Evolutionary conservation across 2,797 vertebrate genomes (phyloP).

Genomic region (Macrochelys suwanniensis): DNA sequence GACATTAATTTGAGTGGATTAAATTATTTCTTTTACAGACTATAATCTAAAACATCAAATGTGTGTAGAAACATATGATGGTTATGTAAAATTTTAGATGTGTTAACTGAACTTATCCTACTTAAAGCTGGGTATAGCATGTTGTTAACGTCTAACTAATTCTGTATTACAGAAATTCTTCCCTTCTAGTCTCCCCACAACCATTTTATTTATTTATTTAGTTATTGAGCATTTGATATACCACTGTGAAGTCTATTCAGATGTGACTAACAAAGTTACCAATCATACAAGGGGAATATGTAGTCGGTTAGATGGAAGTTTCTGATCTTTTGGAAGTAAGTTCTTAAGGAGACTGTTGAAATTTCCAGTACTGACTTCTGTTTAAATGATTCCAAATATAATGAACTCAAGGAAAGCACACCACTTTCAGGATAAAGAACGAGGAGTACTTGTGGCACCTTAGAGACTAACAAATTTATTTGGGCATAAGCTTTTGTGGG

Average conservation of each 20-base stretch:
- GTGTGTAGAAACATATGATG: not conserved
- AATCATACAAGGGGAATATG: not conserved
- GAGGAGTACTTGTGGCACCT: too few species aligned
- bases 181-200: not conserved
- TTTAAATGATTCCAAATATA: not conserved
- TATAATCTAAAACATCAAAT: not conserved
- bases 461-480: too few species aligned
- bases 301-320: not conserved
- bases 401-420: not conserved
- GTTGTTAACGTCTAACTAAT: not conserved
- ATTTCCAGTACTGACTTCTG: not conserved
- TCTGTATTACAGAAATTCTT: not conserved
- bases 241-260: not conserved
- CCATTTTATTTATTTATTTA: not conserved
- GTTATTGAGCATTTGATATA: not conserved
- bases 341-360: not conserved
- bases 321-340: not conserved
- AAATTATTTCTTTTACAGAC: not conserved
- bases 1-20: not conserved
- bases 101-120: not conserved
- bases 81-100: not conserved
- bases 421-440: not conserved
- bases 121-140: not conserved
- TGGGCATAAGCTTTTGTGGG: too few species aligned
- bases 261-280: not conserved